phyloP scores from a whole-genome alignment of 2,888 invertebrate genomes.

The Dysmachus trigonus region DNA sequence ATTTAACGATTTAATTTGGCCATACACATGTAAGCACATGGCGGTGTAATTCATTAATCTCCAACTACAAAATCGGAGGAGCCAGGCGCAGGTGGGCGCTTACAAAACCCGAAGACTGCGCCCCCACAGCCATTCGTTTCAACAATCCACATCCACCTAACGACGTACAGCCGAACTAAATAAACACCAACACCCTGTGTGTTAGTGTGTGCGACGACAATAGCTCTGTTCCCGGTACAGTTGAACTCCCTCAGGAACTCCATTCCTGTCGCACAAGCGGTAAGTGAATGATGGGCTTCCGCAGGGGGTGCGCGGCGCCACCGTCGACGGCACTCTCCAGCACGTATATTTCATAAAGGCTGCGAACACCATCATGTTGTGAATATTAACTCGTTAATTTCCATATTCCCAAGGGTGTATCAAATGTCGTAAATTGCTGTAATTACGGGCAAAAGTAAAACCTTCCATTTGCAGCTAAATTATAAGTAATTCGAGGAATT shows the following conservation, averaged over 20 bases:
- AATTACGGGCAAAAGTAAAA: constrained; percentile 43
- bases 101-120: neutral
- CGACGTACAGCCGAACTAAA: neutral
- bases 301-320: neutral
- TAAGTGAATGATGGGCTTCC: neutral
- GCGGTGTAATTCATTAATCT: neutral
- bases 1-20: neutral
- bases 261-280: neutral
- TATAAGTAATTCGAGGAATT: constrained; percentile 39
- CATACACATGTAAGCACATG: neutral
- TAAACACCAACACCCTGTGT: neutral
- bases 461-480: constrained; percentile 35
- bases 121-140: neutral
- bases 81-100: neutral
- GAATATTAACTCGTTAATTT: constrained; percentile 38
- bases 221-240: neutral
- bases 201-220: neutral
- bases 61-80: neutral
- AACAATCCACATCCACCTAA: neutral
- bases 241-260: neutral
- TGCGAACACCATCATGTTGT: constrained; percentile 22
- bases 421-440: constrained; percentile 43
- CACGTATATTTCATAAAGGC: constrained; percentile 8
- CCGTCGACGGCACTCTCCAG: neutral
- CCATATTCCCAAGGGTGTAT: constrained; percentile 37